A percentile compares a stretch with the other conserved stretches of the same genome.
These are phyloP conservation scores for Monopis laevigella DNA, from an alignment of 2,888 invertebrate species.

Conservation along the genomic window DNA sequence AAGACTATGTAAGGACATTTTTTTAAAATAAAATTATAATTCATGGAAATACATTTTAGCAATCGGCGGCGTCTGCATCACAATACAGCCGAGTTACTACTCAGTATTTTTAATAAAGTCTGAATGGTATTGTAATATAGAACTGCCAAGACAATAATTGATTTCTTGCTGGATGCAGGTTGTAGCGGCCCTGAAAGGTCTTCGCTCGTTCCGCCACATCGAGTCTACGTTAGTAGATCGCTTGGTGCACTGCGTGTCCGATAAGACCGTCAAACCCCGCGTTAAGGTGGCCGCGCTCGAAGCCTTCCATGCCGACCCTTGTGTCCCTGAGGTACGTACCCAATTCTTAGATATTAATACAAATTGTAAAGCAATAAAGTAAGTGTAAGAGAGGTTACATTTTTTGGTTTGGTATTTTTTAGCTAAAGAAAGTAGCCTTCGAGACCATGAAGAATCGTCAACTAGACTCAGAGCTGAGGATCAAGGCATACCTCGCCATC, in stretches of 20 bases:
- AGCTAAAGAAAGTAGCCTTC: slow-evolving; percentile 62
- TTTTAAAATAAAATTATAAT: neutral
- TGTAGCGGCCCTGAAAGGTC: slow-evolving; percentile 80
- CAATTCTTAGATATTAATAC: too few species aligned
- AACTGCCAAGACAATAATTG: neutral
- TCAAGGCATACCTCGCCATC: slow-evolving; percentile 82
- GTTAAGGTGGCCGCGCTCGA: slow-evolving; percentile 84
- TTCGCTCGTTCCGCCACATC: slow-evolving; percentile 79
- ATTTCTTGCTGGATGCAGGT: slow-evolving; percentile 42
- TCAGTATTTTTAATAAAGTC: neutral
- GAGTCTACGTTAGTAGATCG: slow-evolving; percentile 70
- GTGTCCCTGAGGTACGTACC: slow-evolving; percentile 58
- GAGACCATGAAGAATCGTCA: slow-evolving; percentile 75
- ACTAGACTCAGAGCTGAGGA: slow-evolving; percentile 87
- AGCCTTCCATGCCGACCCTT: slow-evolving; percentile 76
- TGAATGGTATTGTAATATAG: neutral
- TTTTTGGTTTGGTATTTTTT: too few species aligned
- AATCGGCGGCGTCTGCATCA: neutral
- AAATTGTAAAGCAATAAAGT: too few species aligned
- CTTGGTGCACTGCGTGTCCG: slow-evolving; percentile 68
- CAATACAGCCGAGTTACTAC: neutral
- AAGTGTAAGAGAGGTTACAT: too few species aligned
- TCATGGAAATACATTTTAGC: neutral
- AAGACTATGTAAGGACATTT: slow-evolving; percentile 61
- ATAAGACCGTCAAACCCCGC: slow-evolving; percentile 69